Percentiles rank a stretch among this genome's conserved stretches.
phyloP scores from a whole-genome alignment of 2,797 vertebrate genomes.

The Spinus olivaceus region DNA sequence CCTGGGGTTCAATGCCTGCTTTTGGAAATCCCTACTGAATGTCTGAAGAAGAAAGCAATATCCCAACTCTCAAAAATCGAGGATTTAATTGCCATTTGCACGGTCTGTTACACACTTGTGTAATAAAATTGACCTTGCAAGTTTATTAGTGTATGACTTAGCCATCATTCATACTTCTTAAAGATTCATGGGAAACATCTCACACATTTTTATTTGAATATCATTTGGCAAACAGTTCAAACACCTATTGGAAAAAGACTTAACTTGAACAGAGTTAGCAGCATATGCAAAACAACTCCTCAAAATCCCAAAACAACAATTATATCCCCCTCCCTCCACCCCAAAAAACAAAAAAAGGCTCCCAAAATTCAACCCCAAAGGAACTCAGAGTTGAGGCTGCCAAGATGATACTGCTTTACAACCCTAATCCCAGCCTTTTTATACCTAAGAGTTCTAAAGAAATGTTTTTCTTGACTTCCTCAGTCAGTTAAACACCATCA shows the following conservation, averaged over 20 bases:
- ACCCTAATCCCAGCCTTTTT: background rate
- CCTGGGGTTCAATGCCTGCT: background rate
- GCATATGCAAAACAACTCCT: background rate
- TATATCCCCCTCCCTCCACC: background rate
- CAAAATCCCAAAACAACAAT: background rate
- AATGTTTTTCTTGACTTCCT: background rate
- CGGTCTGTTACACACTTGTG: background rate
- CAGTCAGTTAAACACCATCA: background rate
- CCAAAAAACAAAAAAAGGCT: too few species aligned
- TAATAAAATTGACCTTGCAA: slow-evolving; percentile 21
- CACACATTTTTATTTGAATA: background rate
- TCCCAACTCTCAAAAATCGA: background rate
- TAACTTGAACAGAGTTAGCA: background rate
- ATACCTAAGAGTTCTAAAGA: background rate
- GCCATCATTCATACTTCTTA: background rate
- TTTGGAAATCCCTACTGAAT: background rate
- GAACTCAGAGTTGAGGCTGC: background rate
- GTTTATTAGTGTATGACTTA: background rate
- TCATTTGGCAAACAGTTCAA: background rate
- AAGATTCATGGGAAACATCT: background rate
- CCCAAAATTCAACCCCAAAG: background rate
- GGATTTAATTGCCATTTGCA: slow-evolving; percentile 15
- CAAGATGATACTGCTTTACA: background rate
- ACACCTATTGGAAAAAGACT: background rate
- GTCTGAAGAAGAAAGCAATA: background rate